These are phyloP conservation scores for Glaucidium brasilianum DNA, from an alignment of 2,113 vertebrate species.

Conservation along the genomic window DNA sequence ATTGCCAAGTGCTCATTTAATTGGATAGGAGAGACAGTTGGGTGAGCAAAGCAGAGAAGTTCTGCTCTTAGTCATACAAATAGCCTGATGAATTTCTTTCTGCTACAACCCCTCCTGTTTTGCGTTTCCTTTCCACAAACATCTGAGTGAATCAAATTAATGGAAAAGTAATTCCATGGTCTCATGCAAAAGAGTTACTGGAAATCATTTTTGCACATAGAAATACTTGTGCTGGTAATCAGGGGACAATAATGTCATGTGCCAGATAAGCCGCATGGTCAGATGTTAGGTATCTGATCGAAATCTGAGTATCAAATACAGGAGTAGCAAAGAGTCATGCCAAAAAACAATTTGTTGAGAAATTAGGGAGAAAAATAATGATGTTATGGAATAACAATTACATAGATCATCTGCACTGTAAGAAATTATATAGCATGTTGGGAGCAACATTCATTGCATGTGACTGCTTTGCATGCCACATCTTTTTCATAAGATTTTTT, in stretches of 20 bases:
- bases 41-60: neutral
- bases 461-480: neutral
- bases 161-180: neutral
- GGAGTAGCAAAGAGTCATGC: neutral
- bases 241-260: neutral
- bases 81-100: neutral
- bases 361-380: neutral
- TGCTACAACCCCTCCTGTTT: neutral
- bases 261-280: neutral
- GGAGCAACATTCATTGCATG: neutral
- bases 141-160: neutral
- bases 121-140: neutral
- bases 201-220: neutral
- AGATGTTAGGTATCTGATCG: neutral
- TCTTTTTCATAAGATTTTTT: neutral
- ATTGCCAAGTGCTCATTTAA: constrained; percentile 47
- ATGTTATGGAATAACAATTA: neutral
- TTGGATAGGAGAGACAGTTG: constrained; percentile 8
- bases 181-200: neutral
- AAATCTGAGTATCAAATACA: neutral
- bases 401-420: neutral
- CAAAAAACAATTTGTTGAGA: neutral
- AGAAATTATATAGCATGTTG: neutral
- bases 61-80: neutral
- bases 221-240: neutral